phyloP scores from a whole-genome alignment of 2,888 invertebrate genomes.

The Morpho deidamia region DNA sequence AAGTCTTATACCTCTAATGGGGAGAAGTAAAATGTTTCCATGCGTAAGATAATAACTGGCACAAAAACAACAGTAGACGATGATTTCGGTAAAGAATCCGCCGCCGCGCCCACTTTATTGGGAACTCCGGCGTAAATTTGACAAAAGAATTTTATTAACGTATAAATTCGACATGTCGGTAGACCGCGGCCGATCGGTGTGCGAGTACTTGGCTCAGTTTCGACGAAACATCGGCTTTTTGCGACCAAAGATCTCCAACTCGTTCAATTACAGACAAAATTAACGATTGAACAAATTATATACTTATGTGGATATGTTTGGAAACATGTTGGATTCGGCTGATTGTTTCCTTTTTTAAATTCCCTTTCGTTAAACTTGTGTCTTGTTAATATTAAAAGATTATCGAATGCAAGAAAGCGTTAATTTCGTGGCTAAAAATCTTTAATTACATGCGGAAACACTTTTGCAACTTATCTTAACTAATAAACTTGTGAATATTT shows the following conservation, averaged over 20 bases:
- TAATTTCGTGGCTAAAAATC: too few species aligned
- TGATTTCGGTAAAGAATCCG: constrained; percentile 70
- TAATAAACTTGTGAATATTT: too few species aligned
- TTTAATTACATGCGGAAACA: too few species aligned
- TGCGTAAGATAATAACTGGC: constrained; percentile 54
- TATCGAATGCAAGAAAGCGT: too few species aligned
- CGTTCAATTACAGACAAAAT: constrained; percentile 73
- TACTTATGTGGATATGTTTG: constrained; percentile 35
- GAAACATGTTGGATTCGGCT: neutral
- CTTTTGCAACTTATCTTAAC: too few species aligned
- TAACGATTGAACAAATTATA: constrained; percentile 74
- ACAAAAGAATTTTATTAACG: constrained; percentile 76
- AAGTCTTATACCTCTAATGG: constrained; percentile 30
- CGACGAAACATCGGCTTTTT: constrained; percentile 68
- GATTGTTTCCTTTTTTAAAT: neutral
- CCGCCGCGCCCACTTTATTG: constrained; percentile 48
- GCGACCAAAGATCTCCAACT: constrained; percentile 47
- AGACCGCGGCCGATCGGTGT: constrained; percentile 53
- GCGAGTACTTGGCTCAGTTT: constrained; percentile 49
- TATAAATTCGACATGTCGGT: constrained; percentile 63
- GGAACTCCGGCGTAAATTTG: constrained; percentile 70
- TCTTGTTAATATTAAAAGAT: too few species aligned
- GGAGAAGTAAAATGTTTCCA: constrained; percentile 31
- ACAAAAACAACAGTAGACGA: constrained; percentile 55
- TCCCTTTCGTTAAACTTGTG: neutral